Evolutionary conservation across 1,140 invertebrate species (phyloP), one percentile per base, ranked within the genome.

Genomic region (Zelostemma sp.): DNA sequence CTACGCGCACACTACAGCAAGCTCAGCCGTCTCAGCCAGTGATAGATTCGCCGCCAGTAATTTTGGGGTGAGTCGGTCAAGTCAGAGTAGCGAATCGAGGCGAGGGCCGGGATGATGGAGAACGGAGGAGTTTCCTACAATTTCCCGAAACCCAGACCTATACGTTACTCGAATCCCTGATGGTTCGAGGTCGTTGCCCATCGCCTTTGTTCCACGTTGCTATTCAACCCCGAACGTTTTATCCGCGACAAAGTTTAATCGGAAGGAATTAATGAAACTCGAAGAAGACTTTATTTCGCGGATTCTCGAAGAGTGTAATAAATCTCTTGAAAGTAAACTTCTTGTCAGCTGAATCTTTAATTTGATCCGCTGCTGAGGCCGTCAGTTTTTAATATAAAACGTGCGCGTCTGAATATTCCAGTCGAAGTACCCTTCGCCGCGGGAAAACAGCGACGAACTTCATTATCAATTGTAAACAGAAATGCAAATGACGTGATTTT

Each of bases 41-140:
- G 98, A 99, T 86, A 91, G 98, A 82, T 99, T 99, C 87, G 95
- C 97, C 69, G 98, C 98, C 71, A 99, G 97, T 69, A 99, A 99
- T 87, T 99, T 99, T 88, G 98, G 98, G 77, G 96, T 98, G 89
- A 89, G 88, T 88, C 28, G 35, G 16, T 45, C 38, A 19, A 58
- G 58, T 62, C 41, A 17, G 49, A 33, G 53, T 28, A 60, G 53
- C 5, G 16, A 28, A 31, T 49, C 31, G 18, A 11, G 28, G 33
- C 41, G 17, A 43, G 19, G 48, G 19, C 51, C 43, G 49, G 43
- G 38, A 71, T 65, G 57, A 62, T 59, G 58, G 40, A 66, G 59
- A 49, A 51, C 54, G 60, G 68, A 73, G 74, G 77, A 79, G 75
- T 76, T 71, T 64, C 48, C 38, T 60, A 68, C 73, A 77, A 77